Conservation (phyloP, 2,113 vertebrate genomes). For the Tragelaphus strepsiceros region DNA sequence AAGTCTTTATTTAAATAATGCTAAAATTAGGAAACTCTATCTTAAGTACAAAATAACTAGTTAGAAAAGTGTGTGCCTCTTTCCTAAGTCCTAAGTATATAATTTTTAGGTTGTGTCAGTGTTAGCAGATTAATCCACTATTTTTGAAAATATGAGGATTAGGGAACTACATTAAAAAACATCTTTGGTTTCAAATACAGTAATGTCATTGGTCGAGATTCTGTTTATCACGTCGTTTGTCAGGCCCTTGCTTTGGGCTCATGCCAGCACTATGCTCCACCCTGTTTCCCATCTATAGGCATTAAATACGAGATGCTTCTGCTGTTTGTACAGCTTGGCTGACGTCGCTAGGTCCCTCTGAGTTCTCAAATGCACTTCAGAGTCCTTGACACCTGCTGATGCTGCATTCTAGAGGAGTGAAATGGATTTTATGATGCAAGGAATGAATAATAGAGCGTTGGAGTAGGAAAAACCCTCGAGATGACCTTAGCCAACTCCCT, state of each 20-base stretch:
- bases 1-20: neutral
- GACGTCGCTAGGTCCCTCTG: neutral
- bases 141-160: constrained; percentile 35
- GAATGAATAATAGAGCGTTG: neutral
- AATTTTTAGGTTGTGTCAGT: neutral
- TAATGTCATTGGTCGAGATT: neutral
- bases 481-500: neutral
- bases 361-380: constrained; percentile 15
- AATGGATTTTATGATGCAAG: neutral
- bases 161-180: neutral
- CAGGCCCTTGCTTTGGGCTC: neutral
- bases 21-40: neutral
- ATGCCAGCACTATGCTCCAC: neutral
- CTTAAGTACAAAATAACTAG: neutral
- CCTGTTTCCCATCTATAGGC: neutral
- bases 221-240: neutral
- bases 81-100: neutral
- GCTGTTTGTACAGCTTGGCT: neutral
- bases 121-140: constrained; percentile 22
- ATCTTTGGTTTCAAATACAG: neutral
- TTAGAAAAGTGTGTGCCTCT: neutral
- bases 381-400: constrained; percentile 29
- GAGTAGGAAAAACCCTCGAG: neutral
- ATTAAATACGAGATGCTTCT: neutral
- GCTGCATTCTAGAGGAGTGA: constrained; percentile 9